Evolutionary conservation across 2,888 invertebrate genomes (phyloP).

Genomic region (Melinopterus prodromus): DNA sequence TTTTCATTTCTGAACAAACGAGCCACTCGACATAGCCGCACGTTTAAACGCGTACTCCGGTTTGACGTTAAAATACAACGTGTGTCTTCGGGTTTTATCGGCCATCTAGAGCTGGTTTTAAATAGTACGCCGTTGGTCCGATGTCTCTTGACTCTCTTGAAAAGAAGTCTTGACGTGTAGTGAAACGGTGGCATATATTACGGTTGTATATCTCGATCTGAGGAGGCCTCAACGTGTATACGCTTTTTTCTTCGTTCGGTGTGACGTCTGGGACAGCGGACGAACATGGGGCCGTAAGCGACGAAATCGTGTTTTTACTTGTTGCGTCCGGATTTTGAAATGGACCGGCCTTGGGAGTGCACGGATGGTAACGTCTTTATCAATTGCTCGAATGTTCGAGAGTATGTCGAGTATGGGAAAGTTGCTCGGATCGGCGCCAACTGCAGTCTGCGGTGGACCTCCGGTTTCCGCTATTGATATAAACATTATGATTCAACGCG

Average conservation of each 20-base stretch:
- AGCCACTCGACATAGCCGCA: constrained; percentile 35
- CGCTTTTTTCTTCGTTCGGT: background rate
- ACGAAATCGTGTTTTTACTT: constrained; percentile 22
- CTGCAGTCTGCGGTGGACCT: background rate
- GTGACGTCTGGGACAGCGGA: background rate
- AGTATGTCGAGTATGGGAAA: background rate
- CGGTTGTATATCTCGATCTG: constrained; percentile 20
- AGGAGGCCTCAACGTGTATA: background rate
- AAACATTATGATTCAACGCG: background rate
- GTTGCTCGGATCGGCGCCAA: background rate
- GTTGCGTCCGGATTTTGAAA: constrained; percentile 23
- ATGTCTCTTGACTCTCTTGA: constrained; percentile 14
- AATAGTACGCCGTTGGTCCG: constrained; percentile 15
- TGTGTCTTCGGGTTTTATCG: constrained; percentile 51
- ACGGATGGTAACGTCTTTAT: constrained; percentile 14
- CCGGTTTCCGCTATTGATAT: background rate
- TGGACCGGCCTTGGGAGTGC: background rate
- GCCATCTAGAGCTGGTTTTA: constrained; percentile 46
- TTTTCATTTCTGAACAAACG: constrained; percentile 48
- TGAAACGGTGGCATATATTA: constrained; percentile 20
- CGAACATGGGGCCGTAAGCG: background rate
- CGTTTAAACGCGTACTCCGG: background rate
- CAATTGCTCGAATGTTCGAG: constrained; percentile 8
- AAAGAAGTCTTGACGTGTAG: constrained; percentile 14
- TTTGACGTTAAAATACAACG: constrained; percentile 55